Percentiles rank a stretch among this genome's conserved stretches.
phyloP scores from a whole-genome alignment of 2,113 vertebrate genomes.

The Phaethon lepturus region DNA sequence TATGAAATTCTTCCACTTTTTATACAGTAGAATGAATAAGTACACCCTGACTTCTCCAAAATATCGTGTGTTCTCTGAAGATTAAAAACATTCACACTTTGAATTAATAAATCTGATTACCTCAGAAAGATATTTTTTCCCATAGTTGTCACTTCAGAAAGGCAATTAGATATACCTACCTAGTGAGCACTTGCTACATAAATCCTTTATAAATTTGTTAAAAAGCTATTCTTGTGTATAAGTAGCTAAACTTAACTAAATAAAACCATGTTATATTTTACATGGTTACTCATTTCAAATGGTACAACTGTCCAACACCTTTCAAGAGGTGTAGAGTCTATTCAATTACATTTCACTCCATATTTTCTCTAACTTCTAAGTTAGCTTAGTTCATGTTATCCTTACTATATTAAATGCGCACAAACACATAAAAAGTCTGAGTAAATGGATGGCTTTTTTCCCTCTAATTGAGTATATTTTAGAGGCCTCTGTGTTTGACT shows the following conservation, averaged over 20 bases:
- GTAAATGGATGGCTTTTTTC: neutral
- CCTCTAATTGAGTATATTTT: neutral
- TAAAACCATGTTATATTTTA: neutral
- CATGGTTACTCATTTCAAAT: neutral
- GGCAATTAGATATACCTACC: neutral
- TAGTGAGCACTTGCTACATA: neutral
- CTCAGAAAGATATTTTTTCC: neutral
- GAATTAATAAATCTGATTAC: neutral
- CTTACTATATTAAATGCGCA: neutral
- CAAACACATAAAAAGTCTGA: neutral
- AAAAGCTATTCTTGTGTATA: neutral
- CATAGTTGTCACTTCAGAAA: neutral
- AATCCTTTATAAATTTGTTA: neutral
- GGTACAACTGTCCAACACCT: neutral
- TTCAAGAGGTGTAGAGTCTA: neutral
- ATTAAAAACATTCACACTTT: neutral
- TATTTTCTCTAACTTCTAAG: neutral
- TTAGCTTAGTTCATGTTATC: neutral
- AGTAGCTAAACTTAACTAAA: neutral
- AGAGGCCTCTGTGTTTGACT: neutral
- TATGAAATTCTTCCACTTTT: slow-evolving; percentile 9
- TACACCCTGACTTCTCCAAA: neutral
- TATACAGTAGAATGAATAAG: neutral
- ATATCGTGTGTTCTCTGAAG: neutral
- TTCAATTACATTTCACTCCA: neutral